phyloP scores from a whole-genome alignment of 2,113 vertebrate species.

The Symphodus melops region DNA sequence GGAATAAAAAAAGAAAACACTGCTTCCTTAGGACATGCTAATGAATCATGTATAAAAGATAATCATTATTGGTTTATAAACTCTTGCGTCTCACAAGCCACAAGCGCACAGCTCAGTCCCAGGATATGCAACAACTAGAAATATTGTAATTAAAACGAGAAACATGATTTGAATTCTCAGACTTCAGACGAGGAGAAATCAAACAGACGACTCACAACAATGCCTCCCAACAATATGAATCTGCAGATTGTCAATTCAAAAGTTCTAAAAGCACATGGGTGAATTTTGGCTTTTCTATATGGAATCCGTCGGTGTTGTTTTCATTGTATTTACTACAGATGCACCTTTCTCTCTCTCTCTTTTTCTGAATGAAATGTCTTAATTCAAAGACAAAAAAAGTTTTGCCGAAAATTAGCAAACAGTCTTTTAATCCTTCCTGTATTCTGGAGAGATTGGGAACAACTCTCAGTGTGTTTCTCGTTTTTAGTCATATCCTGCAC shows the following conservation, averaged over 20 bases:
- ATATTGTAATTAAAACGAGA: constrained; percentile 79
- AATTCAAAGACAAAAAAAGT: neutral
- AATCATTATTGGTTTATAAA: constrained; percentile 83
- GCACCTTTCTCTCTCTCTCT: neutral
- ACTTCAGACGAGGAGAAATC: constrained; percentile 44
- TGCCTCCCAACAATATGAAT: constrained; percentile 13
- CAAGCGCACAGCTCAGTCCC: constrained; percentile 73
- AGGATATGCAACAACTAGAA: constrained; percentile 80
- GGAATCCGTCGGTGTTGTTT: neutral
- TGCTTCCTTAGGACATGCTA: constrained; percentile 82
- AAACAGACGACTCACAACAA: constrained; percentile 40
- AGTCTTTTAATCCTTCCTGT: constrained; percentile 2
- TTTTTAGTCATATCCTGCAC: neutral
- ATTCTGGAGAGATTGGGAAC: constrained; percentile 13
- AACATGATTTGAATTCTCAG: constrained; percentile 62
- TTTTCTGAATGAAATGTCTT: neutral
- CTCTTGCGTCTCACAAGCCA: constrained; percentile 70
- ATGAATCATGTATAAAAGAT: constrained; percentile 84
- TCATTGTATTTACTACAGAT: neutral
- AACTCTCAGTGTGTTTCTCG: neutral
- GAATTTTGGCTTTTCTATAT: neutral
- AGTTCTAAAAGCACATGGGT: constrained; percentile 7
- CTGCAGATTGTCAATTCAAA: neutral
- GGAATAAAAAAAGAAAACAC: constrained; percentile 72
- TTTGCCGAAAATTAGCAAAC: neutral